Evolutionary conservation across 1,140 invertebrate species (phyloP), one percentile per base, ranked within the genome.

Genomic region (Amphibalanus amphitrite): DNA sequence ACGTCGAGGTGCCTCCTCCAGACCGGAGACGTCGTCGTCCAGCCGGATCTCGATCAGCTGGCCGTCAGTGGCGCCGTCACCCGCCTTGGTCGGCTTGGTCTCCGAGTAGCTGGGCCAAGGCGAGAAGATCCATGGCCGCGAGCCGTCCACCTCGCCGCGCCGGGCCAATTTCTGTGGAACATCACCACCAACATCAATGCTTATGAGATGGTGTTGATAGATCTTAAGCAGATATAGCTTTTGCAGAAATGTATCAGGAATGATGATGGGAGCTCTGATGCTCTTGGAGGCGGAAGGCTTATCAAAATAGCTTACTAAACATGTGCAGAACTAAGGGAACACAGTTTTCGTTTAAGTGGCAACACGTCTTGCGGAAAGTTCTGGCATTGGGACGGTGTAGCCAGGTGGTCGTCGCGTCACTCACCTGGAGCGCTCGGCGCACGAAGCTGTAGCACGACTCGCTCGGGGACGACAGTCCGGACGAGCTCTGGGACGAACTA

Each of bases 381-480:
- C 25, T 59, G 47, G 13, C 47, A 15, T 59, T 59, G 47, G 13
- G 47, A 15, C 13, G 13, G 25, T 59, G 47, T 15, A 25, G 25
- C 13, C 47, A 59, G 13, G 13, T 59, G 13, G 47, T 13, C 13
- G 13, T 15, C 25, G 67, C 67, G 68, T 72, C 70, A 33, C 74
- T 77, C 81, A 87, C 87, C 81, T 94, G 90, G 47, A 95, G 84
- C 13, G 93, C 92, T 76, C 91, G 85, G 69, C 92, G 84, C 4
- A 95, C 91, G 78, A 95, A 95, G 77, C 91, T 93, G 81, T 95
- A 95, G 78, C 93, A 95, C 15, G 91, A 93, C 82, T 95, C 93
- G 76, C 92, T 93, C 6, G 92, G 92, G 75, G 90, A 92, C 33
- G 91, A 93, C 1, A 94, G 83, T 74, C 91, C 91, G 33, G 90